phyloP scores from a whole-genome alignment of 2,888 invertebrate species.

The Norana najaformis region DNA sequence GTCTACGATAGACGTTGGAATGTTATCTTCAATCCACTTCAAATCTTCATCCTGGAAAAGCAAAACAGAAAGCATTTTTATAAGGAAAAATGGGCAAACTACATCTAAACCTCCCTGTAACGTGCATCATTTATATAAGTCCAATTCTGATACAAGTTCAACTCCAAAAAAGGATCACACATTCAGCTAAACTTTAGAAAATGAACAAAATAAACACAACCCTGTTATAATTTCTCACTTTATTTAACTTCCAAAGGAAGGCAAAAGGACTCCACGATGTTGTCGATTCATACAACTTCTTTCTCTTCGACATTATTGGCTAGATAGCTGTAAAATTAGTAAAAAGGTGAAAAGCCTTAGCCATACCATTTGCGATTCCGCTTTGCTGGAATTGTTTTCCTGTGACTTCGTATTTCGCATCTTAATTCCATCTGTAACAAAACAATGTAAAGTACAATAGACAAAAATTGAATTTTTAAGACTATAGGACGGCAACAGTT shows the following conservation, averaged over 20 bases:
- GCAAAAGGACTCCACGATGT: not conserved
- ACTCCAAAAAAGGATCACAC: not conserved
- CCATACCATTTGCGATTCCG: not conserved
- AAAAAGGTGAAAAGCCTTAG: not conserved
- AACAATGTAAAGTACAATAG: not conserved
- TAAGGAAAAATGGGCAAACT: not conserved
- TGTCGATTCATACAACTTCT: too few relatives aligned
- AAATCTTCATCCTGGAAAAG: slow-evolving; percentile 72
- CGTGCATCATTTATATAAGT: too few relatives aligned
- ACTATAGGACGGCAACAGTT: too few relatives aligned
- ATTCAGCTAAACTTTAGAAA: not conserved
- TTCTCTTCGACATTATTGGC: not conserved
- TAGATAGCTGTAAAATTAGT: not conserved
- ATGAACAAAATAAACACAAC: too few relatives aligned
- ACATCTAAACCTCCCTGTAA: not conserved
- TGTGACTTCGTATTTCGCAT: slow-evolving; percentile 49
- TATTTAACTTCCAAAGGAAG: too few relatives aligned
- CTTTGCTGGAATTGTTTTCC: not conserved
- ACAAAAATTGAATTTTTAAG: too few relatives aligned
- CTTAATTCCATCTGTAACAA: slow-evolving; percentile 59
- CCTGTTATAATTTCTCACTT: not conserved
- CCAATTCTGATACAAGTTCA: not conserved
- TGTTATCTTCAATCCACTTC: slow-evolving; percentile 92
- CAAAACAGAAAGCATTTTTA: not conserved
- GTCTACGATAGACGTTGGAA: slow-evolving; percentile 77